Evolutionary conservation across 2,888 invertebrate species (phyloP), one percentile per base, ranked within the genome.

Genomic region (Spodoptera exigua): DNA sequence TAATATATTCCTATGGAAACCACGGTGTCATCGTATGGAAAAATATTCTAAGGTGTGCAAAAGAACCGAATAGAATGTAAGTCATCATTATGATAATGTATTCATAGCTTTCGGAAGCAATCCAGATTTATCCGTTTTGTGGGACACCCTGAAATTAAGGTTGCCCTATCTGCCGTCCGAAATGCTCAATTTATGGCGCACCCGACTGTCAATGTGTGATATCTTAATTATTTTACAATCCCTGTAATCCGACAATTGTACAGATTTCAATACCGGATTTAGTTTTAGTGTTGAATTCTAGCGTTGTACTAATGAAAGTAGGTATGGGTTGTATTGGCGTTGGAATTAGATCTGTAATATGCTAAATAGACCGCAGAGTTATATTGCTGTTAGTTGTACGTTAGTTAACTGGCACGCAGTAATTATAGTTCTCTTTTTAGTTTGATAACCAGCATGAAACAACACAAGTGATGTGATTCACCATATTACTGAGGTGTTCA

Each of bases 181-280:
- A 60, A 52, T 64, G 21, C 56, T 57, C 76, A 83, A 85, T 88
- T 86, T 87, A 87, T 77, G 60, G 78, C 69, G 59, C 52, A 57
- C 73, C 77, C 70, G 41, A 54, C 32, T 70, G 71, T 63, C 79
- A 76, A 81, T 78, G 82, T 79, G 80, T 81, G 84, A 87, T 86
- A 86, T 83, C 88, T 86, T 88, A 89, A 88, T 88, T 87, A 84
- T 85, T 86, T 82, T 83, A 87, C 75, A 75, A 83, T 81, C 79
- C 76, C 54, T 68, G 57, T 78, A 79, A 77, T 71, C 62, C 69
- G 70, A 66, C 66, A 61, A 78, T 65, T 67, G 69, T 55, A 45
- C 17, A 55, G 14, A 60, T 64, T 51, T 46, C 49, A 61, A 70
- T 66, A 64, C 61, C 61, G 35, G 35, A 17, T 12, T 65, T 51